Evolutionary conservation across 2,113 vertebrate genomes (phyloP), one percentile per base, ranked within the genome.

Genomic region (Labeo rohita): DNA sequence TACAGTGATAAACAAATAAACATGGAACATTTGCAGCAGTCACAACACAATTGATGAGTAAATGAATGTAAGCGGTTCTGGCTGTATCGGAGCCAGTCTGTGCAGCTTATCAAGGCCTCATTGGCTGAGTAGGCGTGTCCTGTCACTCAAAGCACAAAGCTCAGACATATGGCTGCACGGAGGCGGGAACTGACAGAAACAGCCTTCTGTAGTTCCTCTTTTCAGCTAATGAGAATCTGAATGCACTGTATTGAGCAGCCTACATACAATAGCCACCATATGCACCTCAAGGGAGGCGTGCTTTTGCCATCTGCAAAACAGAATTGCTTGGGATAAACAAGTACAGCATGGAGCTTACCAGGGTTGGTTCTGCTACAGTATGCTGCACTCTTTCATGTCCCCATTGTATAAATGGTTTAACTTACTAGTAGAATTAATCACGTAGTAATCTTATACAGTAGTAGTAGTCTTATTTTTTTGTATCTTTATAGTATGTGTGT

Each of bases 81-180:
- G 9, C 70, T 73, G 16, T 16, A 39, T 59, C 16, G n/a, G 76
- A 59, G 52, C 15, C n/a, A 36, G 10, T 79, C 18, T 63, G 36
- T 80, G 39, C 43, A 80, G 56, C 18, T 45, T 45, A 47, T 63
- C 39, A 65, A 80, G 59, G 11, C 11, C 12, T 23, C 21, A 47
- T n/a, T 61, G 54, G 28, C 10, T 79, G 77, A 47, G 78, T 63
- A 45, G 39, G 59, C 1, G 59, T 47, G 39, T 47, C 21, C 77
- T 79, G 77, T 79, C 54, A 79, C 5, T 79, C 77, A 79, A 56
- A 79, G 36, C 54, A 80, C 39, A 63, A 80, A 80, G 59, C 56
- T 80, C 59, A 65, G 78, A 80, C 78, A 80, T 47, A 49, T 47
- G 77, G 21, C 52, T n/a, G 54, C 54, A 61, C 36, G 7, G 78